A percentile compares a stretch with the other conserved stretches of the same genome.
These are phyloP conservation scores for Brachionus sp. DNA, from an alignment of 1,140 invertebrate species.

Conservation along the genomic window DNA sequence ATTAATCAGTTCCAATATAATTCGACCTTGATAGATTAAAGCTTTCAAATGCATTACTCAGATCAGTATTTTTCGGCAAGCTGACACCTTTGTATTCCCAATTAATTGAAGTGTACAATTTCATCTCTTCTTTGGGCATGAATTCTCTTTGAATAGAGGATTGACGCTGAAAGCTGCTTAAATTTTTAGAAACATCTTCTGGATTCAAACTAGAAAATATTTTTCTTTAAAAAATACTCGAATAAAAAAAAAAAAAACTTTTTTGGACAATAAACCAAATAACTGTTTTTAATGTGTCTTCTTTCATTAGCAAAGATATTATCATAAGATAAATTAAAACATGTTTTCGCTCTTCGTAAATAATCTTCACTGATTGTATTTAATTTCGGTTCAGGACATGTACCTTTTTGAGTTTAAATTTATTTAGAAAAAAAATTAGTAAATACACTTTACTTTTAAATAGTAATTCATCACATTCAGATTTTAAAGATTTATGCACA, in stretches of 20 bases:
- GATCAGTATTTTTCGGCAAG: slow-evolving; percentile 9
- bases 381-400: neutral
- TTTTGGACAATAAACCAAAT: slow-evolving; percentile 2
- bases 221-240: neutral
- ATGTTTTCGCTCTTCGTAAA: neutral
- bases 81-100: neutral
- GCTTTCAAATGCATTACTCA: slow-evolving; percentile 32
- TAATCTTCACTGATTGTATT: slow-evolving; percentile 5
- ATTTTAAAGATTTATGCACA: neutral
- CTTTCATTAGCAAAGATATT: neutral
- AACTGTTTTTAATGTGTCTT: neutral
- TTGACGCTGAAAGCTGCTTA: neutral
- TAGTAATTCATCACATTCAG: slow-evolving; percentile 40
- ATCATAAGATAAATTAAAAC: neutral
- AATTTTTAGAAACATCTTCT: neutral
- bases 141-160: neutral
- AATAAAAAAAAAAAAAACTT: neutral
- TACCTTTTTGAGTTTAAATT: neutral
- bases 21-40: slow-evolving; percentile 14
- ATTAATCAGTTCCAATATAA: slow-evolving; percentile 14
- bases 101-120: slow-evolving; percentile 23
- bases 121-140: slow-evolving; percentile 39
- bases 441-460: slow-evolving; percentile 12
- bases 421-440: neutral
- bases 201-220: neutral